A percentile compares a stretch with the other conserved stretches of the same genome.
Conservation (phyloP, 2,113 vertebrate species). For the Nansenia antarctica region DNA sequence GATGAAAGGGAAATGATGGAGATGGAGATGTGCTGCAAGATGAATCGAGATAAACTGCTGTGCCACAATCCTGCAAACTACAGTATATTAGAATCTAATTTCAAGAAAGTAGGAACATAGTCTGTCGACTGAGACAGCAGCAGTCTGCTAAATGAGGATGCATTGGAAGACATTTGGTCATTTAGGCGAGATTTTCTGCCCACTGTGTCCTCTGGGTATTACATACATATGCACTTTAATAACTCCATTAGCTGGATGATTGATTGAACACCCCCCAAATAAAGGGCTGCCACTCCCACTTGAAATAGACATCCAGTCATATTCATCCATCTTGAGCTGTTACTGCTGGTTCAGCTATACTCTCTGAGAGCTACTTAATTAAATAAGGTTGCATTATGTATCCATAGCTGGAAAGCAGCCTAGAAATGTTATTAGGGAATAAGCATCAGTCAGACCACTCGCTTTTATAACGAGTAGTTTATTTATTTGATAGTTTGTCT, state of each 20-base stretch:
- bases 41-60: background rate
- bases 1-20: background rate
- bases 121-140: background rate
- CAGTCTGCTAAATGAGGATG: background rate
- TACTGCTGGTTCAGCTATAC: slow-evolving; percentile 30
- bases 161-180: background rate
- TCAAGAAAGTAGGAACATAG: background rate
- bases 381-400: slow-evolving; percentile 36
- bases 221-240: background rate
- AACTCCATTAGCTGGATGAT: slow-evolving; percentile 48
- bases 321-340: background rate
- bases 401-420: background rate
- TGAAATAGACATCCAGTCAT: slow-evolving; percentile 34
- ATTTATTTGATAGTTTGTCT: no score
- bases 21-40: background rate
- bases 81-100: no score
- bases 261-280: slow-evolving; percentile 36
- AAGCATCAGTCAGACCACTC: background rate
- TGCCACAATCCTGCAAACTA: background rate
- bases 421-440: background rate
- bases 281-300: slow-evolving; percentile 21
- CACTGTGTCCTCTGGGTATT: background rate
- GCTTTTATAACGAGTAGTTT: background rate
- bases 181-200: background rate
- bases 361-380: slow-evolving; percentile 48